These are phyloP conservation scores for Phallusia fumigata DNA, from an alignment of 23 tunicate genomes.

Conservation along the genomic window DNA sequence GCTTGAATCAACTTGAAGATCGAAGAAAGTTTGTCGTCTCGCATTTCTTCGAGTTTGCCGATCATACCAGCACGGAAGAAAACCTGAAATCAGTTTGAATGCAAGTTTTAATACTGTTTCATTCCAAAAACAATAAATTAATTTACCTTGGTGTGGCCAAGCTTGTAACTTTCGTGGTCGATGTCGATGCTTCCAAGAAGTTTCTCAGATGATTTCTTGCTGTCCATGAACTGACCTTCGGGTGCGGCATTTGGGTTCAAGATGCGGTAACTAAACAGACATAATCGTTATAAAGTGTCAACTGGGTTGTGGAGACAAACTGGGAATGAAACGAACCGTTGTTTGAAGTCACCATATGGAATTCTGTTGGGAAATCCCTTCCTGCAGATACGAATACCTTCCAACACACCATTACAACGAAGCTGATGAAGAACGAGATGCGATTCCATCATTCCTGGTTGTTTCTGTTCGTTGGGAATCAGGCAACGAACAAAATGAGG, in stretches of 20 bases:
- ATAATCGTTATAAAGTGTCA: not conserved
- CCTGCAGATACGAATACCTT: slow-evolving; percentile 99
- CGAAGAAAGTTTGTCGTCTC: slow-evolving; percentile 87
- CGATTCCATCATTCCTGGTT: slow-evolving; percentile 87
- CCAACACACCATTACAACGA: slow-evolving; percentile 99
- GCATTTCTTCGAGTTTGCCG: slow-evolving; percentile 90
- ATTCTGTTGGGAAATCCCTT: slow-evolving; percentile 98
- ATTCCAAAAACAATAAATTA: no score
- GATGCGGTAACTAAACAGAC: slow-evolving; percentile 73
- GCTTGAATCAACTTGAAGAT: slow-evolving; percentile 85
- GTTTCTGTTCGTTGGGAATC: slow-evolving; percentile 95
- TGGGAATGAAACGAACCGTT: slow-evolving; percentile 36
- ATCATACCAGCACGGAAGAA: slow-evolving; percentile 99
- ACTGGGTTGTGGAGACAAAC: not conserved
- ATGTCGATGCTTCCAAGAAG: slow-evolving; percentile 81
- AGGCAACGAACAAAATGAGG: slow-evolving; percentile 99
- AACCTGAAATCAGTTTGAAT: slow-evolving; percentile 29
- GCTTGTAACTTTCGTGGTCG: slow-evolving; percentile 80
- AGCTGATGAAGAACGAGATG: slow-evolving; percentile 96
- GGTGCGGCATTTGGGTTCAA: slow-evolving; percentile 89
- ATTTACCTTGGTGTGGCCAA: slow-evolving; percentile 95
- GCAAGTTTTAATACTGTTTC: not conserved
- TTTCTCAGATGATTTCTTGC: slow-evolving; percentile 96
- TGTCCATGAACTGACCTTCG: slow-evolving; percentile 96
- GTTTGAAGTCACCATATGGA: slow-evolving; percentile 96